Percentiles rank a stretch among this genome's conserved stretches.
Conservation (phyloP, 2,797 vertebrate species). For the Scolopax rusticola region DNA sequence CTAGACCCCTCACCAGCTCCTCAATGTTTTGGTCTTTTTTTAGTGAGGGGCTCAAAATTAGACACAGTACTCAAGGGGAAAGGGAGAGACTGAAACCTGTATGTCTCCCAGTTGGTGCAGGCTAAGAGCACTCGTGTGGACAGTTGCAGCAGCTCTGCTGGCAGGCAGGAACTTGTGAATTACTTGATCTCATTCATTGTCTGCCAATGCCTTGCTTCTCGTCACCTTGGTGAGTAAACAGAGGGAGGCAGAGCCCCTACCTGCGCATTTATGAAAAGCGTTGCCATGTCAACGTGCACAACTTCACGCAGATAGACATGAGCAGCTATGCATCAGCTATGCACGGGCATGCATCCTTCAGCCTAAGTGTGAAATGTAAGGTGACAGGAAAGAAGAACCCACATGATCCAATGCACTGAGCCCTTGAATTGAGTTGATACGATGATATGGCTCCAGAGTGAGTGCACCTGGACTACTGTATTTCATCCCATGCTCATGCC, state of each 20-base stretch:
- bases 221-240: constrained; percentile 70
- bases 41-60: too few species aligned
- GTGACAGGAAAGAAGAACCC: background rate
- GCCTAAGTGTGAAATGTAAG: background rate
- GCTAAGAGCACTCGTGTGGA: background rate
- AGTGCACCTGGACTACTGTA: background rate
- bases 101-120: background rate
- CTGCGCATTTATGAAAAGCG: background rate
- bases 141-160: constrained; percentile 17
- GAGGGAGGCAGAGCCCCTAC: constrained; percentile 1
- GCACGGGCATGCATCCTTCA: background rate
- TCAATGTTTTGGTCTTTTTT: too few species aligned
- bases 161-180: constrained; percentile 60
- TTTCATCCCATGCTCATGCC: background rate
- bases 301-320: fast-evolving
- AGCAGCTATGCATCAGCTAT: background rate
- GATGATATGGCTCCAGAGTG: background rate
- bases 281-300: background rate
- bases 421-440: background rate
- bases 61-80: background rate
- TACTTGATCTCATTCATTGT: constrained; percentile 46
- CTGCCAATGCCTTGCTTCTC: constrained; percentile 26
- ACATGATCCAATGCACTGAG: background rate
- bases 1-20: too few species aligned
- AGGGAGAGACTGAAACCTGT: background rate